These are phyloP conservation scores for Anastrepha ludens DNA, from an alignment of 1,140 invertebrate genomes.

Conservation along the genomic window DNA sequence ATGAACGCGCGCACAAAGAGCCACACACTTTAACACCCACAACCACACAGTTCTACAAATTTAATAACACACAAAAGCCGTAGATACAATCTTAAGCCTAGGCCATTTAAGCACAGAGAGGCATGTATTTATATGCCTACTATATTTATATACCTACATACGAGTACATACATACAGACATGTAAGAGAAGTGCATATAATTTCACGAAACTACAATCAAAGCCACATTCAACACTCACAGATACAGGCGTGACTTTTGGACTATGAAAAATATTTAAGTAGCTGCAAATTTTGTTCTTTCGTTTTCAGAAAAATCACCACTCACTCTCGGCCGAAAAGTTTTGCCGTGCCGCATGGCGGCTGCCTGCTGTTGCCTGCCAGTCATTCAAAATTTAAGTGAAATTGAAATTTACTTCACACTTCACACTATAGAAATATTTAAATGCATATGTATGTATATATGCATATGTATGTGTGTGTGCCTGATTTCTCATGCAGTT, in stretches of 20 bases:
- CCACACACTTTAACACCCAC: neutral
- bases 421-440: neutral
- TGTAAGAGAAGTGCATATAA: neutral
- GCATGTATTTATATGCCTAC: neutral
- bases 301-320: neutral
- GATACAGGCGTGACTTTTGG: neutral
- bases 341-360: neutral
- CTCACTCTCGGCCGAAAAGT: neutral
- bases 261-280: constrained; percentile 16
- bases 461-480: neutral
- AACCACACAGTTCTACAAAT: neutral
- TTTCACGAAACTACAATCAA: neutral
- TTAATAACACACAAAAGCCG: neutral
- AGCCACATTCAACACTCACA: neutral
- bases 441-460: neutral
- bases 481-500: neutral
- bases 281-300: neutral
- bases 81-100: neutral
- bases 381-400: constrained; percentile 50
- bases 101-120: neutral
- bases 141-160: neutral
- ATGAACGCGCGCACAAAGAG: neutral
- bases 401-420: constrained; percentile 55
- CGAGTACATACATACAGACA: neutral
- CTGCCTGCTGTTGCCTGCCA: constrained; percentile 39